Evolutionary conservation across 2,888 invertebrate genomes (phyloP).

Genomic region (Dusona sp.): DNA sequence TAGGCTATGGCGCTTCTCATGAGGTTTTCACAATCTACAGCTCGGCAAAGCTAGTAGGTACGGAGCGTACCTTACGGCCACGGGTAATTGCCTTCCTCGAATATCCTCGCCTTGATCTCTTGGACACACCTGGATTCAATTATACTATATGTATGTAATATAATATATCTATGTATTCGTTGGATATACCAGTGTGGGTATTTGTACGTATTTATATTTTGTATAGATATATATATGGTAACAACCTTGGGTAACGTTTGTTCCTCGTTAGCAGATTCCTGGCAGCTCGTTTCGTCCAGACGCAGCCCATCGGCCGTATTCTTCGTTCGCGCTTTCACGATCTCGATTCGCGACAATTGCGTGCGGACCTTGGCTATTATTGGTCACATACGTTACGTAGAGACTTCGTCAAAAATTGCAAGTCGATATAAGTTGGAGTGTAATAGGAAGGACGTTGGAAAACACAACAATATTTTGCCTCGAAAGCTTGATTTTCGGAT

Average conservation of each 20-base stretch:
- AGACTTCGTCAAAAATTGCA: slow-evolving; percentile 26
- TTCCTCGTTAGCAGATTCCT: slow-evolving; percentile 62
- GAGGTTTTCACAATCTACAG: slow-evolving; percentile 40
- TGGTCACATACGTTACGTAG: slow-evolving; percentile 6
- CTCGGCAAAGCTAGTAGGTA: slow-evolving; percentile 41
- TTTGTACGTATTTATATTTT: slow-evolving; percentile 1
- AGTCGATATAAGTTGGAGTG: background rate
- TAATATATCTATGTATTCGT: background rate
- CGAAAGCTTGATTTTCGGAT: too few species aligned
- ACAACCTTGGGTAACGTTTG: slow-evolving; percentile 40
- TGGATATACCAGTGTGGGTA: background rate
- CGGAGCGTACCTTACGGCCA: slow-evolving; percentile 31
- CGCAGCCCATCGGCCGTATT: slow-evolving; percentile 70
- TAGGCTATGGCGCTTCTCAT: slow-evolving; percentile 29
- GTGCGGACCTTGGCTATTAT: slow-evolving; percentile 23
- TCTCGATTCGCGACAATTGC: slow-evolving; percentile 54
- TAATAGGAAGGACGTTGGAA: background rate
- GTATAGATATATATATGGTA: background rate
- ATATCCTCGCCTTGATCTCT: slow-evolving; percentile 55
- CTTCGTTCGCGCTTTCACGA: slow-evolving; percentile 75
- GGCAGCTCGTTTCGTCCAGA: slow-evolving; percentile 73
- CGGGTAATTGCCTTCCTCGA: slow-evolving; percentile 55
- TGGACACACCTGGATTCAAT: slow-evolving; percentile 53
- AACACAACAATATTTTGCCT: background rate
- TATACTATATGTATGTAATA: slow-evolving; percentile 2